Evolutionary conservation across 2,113 vertebrate genomes (phyloP).

Genomic region (Ardeotis arabs): DNA sequence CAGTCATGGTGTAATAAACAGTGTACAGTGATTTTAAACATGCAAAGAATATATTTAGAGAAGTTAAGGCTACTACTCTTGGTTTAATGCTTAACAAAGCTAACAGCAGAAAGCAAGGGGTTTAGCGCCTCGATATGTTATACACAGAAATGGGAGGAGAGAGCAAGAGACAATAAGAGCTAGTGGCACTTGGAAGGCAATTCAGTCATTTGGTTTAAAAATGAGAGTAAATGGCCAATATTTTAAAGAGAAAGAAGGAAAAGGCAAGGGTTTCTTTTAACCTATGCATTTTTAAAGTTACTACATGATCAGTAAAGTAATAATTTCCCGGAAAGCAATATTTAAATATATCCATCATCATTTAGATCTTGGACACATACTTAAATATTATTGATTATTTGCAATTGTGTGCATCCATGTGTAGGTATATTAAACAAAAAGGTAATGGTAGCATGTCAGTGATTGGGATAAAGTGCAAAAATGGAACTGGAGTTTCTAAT

Average conservation of each 20-base stretch:
- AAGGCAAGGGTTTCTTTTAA: slow-evolving; percentile 59
- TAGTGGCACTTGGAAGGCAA: background rate
- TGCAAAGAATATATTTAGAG: slow-evolving; percentile 44
- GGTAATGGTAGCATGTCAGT: slow-evolving; percentile 69
- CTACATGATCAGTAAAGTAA: slow-evolving; percentile 72
- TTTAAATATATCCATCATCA: slow-evolving; percentile 83
- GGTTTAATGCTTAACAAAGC: slow-evolving; percentile 53
- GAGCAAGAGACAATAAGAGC: slow-evolving; percentile 34
- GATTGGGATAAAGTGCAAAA: slow-evolving; percentile 73
- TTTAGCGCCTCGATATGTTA: slow-evolving; percentile 30
- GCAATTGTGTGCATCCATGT: slow-evolving; percentile 83
- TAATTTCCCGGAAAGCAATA: slow-evolving; percentile 77
- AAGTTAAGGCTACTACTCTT: slow-evolving; percentile 35
- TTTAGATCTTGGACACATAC: slow-evolving; percentile 80
- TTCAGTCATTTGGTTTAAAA: slow-evolving; percentile 44
- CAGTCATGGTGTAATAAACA: slow-evolving; percentile 54
- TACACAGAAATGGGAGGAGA: background rate
- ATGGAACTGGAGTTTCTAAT: slow-evolving; percentile 78
- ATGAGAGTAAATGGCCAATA: slow-evolving; percentile 40
- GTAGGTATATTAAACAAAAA: slow-evolving; percentile 78
- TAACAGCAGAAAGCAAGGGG: slow-evolving; percentile 21
- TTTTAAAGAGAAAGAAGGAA: slow-evolving; percentile 42
- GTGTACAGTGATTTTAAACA: slow-evolving; percentile 29
- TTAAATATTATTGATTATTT: slow-evolving; percentile 86
- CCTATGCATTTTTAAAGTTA: slow-evolving; percentile 63